Evolutionary conservation across 2,113 vertebrate species (phyloP).

Genomic region (Pangasianodon gigas): DNA sequence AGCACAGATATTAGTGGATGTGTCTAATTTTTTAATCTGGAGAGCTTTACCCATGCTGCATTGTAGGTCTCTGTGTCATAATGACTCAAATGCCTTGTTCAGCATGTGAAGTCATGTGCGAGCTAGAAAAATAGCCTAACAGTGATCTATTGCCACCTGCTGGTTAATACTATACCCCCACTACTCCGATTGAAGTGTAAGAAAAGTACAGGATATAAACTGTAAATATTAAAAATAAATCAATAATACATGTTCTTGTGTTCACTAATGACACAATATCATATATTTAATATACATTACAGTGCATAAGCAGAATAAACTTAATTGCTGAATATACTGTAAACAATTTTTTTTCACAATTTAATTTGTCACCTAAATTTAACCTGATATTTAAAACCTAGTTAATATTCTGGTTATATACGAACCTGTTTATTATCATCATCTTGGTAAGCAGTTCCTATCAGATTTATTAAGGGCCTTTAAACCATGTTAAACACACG

Average conservation of each 20-base stretch:
- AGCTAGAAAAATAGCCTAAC: background rate
- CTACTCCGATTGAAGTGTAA: background rate
- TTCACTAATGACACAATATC: background rate
- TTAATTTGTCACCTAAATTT: background rate
- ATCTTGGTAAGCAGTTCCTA: background rate
- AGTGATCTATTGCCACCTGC: constrained; percentile 34
- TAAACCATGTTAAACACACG: constrained; percentile 12
- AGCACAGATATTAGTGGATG: background rate
- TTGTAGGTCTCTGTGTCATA: background rate
- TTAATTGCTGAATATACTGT: no score
- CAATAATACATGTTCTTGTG: background rate
- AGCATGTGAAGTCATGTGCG: background rate
- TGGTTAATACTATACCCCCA: background rate
- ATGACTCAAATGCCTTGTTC: background rate
- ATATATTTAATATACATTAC: background rate
- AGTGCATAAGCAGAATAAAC: background rate
- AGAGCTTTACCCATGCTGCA: background rate
- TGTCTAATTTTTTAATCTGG: background rate
- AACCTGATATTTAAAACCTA: background rate
- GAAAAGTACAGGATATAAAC: background rate
- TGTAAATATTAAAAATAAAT: background rate
- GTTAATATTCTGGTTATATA: background rate
- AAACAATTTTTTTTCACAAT: background rate
- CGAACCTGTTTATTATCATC: background rate
- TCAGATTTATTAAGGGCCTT: background rate